Evolutionary conservation across 1,140 invertebrate species (phyloP), one percentile per base, ranked within the genome.

Genomic region (Tetramorium parvispinum): DNA sequence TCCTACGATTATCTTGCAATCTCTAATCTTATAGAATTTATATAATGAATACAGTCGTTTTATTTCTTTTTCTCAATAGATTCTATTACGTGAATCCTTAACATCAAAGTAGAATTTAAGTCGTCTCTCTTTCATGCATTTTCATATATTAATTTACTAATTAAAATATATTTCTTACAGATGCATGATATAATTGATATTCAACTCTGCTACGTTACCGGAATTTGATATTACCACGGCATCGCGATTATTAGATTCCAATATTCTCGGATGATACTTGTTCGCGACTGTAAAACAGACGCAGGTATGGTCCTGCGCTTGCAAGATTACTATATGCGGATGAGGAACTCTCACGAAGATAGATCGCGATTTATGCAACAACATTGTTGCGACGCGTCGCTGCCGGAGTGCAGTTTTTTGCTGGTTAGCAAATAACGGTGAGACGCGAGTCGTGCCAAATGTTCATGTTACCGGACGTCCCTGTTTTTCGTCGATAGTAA

Each of bases 361-460:
- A 83, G 76, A 87, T 82, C 61, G 32, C 59, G 87, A 89, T 89
- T 89, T 83, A 87, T 76, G 71, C 77, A 70, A 85, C 21, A 63
- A 85, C 53, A 27, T 46, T 83, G 43, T 85, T 77, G 82, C 81
- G 7, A 46, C 27, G 66, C 66, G 7, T 21, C 71, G 40, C 10
- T 8, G 40, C 27, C 46, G 4, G 24, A 18, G 16, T 51, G 24
- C 51, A 49, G 21, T 88, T 89, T 88, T 68, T 88, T 88, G 85
- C 40, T 10, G 46, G 46, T 68, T 40, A 57, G 40, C 71, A 61
- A 59, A 49, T 51, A 70, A 75, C 66, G 27, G 32, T 18, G 32
- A 16, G 32, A 75, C 18, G 81, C 76, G 76, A 89, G 27, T 43
- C 76, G 87, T 91, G 90, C 90, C 90, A 91, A 91, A 87, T 88